Percentiles rank a stretch among this genome's conserved stretches.
Evolutionary conservation across 2,888 invertebrate genomes (phyloP).

Genomic region (Sarcophaga subvicina): DNA sequence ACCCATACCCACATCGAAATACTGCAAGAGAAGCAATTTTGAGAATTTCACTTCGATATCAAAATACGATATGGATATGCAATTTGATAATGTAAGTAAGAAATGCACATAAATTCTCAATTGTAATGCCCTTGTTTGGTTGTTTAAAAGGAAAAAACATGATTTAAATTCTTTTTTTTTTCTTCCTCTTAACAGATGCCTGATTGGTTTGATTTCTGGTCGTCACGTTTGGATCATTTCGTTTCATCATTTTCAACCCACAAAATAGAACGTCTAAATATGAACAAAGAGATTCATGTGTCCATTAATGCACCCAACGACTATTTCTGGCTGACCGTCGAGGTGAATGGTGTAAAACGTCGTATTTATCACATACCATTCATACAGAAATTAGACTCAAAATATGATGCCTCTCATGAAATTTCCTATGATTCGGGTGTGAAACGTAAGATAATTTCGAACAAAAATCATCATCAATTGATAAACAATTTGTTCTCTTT

Average conservation of each 20-base stretch:
- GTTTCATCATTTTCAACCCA: conserved; percentile 79
- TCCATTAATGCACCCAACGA: conserved; percentile 79
- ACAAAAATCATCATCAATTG: too few relatives aligned
- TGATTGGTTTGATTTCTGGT: conserved; percentile 80
- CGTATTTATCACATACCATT: conserved; percentile 80
- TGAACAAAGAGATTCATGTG: conserved; percentile 78
- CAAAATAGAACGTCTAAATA: conserved; percentile 78
- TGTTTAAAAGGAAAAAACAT: too few relatives aligned
- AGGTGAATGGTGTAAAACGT: conserved; percentile 80
- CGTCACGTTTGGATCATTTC: conserved; percentile 80
- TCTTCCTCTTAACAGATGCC: conserved; percentile 76
- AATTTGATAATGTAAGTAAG: conserved; percentile 78
- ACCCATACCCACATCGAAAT: conserved; percentile 81
- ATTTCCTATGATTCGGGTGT: conserved; percentile 79
- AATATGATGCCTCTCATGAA: conserved; percentile 80
- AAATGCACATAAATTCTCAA: not conserved
- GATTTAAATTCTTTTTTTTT: not conserved
- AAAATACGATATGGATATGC: conserved; percentile 79
- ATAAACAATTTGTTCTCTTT: conserved; percentile 20
- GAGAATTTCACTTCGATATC: conserved; percentile 81
- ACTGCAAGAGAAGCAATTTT: conserved; percentile 80
- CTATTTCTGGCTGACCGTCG: conserved; percentile 78
- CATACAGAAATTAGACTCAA: conserved; percentile 80
- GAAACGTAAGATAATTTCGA: conserved; percentile 74
- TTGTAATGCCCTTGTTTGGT: too few relatives aligned